Evolutionary conservation across 2,888 invertebrate species (phyloP).

Genomic region (Trichopria drosophilae): DNA sequence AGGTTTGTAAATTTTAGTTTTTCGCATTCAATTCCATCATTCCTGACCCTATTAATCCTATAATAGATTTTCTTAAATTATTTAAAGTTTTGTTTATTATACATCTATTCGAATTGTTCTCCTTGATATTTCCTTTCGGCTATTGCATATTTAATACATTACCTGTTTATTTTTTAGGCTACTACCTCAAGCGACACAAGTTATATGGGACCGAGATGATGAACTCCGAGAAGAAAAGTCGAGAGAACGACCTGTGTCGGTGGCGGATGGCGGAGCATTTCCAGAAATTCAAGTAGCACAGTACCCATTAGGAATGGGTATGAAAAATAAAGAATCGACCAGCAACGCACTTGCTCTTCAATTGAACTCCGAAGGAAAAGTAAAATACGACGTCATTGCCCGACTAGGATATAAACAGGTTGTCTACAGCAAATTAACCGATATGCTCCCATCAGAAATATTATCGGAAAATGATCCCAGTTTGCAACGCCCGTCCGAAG

Average conservation of each 20-base stretch:
- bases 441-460: constrained; percentile 88
- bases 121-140: no score
- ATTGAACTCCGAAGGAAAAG: constrained; percentile 89
- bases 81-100: neutral
- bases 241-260: constrained; percentile 63
- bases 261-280: constrained; percentile 94
- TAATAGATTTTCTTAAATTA: neutral
- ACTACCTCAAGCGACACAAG: constrained; percentile 83
- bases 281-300: constrained; percentile 98
- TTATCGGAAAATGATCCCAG: constrained; percentile 86
- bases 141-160: no score
- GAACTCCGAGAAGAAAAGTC: constrained; percentile 65
- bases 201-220: constrained; percentile 86
- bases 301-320: constrained; percentile 91
- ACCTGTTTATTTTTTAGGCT: constrained; percentile 65
- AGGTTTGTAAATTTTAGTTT: constrained; percentile 24
- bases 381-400: constrained; percentile 95
- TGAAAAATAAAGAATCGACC: constrained; percentile 73
- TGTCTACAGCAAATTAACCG: constrained; percentile 91
- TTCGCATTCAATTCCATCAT: no score
- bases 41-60: neutral
- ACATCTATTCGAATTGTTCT: no score
- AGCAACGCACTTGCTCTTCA: constrained; percentile 92
- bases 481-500: constrained; percentile 87
- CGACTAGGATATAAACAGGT: constrained; percentile 88